These are phyloP conservation scores for Enteromius viviparus DNA, from an alignment of 2,797 vertebrate species.

Conservation along the genomic window DNA sequence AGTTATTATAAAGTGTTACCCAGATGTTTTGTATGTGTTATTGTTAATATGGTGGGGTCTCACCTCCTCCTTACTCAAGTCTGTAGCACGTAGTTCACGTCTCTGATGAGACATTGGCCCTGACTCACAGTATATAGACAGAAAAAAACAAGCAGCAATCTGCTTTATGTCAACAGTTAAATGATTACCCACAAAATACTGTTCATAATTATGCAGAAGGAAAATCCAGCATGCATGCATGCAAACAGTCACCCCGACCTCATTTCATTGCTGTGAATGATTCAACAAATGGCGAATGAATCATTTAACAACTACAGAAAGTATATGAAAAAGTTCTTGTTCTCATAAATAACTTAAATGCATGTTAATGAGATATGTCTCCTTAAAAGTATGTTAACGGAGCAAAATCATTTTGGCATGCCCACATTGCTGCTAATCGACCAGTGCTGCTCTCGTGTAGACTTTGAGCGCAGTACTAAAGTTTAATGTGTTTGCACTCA, in stretches of 20 bases:
- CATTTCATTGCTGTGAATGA: neutral
- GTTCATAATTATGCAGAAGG: neutral
- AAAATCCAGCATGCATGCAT: neutral
- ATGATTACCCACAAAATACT: neutral
- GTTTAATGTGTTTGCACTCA: neutral
- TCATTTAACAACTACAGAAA: neutral
- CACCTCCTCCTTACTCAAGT: neutral
- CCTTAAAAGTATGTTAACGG: neutral
- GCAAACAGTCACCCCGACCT: neutral
- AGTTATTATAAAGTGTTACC: too few species aligned
- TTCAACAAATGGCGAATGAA: neutral
- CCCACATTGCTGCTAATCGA: neutral
- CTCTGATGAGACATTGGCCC: neutral
- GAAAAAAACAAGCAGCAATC: neutral
- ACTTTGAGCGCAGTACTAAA: neutral
- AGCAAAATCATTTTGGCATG: neutral
- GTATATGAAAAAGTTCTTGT: neutral
- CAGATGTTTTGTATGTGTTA: neutral
- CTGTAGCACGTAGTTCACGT: neutral
- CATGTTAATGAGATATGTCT: neutral
- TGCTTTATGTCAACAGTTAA: slow-evolving; percentile 13
- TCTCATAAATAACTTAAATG: neutral
- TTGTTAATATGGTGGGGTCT: neutral
- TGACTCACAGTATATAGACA: slow-evolving; percentile 6
- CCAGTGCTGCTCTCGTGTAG: neutral